Evolutionary conservation across 2,797 vertebrate genomes (phyloP), one percentile per base, ranked within the genome.

Genomic region (Limnodromus scolopaceus): DNA sequence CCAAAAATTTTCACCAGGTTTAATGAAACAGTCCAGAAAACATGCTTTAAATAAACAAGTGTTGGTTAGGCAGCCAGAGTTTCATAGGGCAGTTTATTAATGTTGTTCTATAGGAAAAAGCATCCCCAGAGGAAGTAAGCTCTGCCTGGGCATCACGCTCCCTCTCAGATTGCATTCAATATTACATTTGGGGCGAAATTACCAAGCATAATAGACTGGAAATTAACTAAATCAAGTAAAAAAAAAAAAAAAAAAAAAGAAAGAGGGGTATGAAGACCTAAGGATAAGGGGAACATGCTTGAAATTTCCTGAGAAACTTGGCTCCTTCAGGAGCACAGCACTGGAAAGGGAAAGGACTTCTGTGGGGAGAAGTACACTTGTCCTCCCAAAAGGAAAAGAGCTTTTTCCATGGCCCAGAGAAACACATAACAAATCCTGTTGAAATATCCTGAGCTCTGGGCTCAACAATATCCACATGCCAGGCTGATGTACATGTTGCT

Each of bases 281-380:
- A 61, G 16, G 15, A n/a, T 30, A 71, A 68, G 25, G 17, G 9
- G 3, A 60, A 9, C 1, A 0, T 46, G 27, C 36, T 23, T 76
- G 9, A 76, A 20, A 54, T 84, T 84, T 88, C 54, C n/a, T 57
- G 20, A 84, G 30, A 81, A 87, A 51, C 10, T 57, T 63, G 0
- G 0, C 22, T 81, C 22, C 41, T 71, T 94, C 30, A 8, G 57
- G 20, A 78, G 10, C 13, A 49, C 0, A 0, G 32, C 8, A 32
- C 30, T 32, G 25, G 16, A 80, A 61, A 71, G 14, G 32, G 14
- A 57, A 4, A 69, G 28, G 11, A 68, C 9, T 4, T 71, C 27
- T 49, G 8, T 11, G 18, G 3, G 57, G 16, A 1, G 0, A 74
- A 36, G 4, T 2, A 2, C 41, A 19, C 13, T 28, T 64, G 23